Evolutionary conservation across 2,888 invertebrate genomes (phyloP).

Genomic region (Acanthosepion lycidas): DNA sequence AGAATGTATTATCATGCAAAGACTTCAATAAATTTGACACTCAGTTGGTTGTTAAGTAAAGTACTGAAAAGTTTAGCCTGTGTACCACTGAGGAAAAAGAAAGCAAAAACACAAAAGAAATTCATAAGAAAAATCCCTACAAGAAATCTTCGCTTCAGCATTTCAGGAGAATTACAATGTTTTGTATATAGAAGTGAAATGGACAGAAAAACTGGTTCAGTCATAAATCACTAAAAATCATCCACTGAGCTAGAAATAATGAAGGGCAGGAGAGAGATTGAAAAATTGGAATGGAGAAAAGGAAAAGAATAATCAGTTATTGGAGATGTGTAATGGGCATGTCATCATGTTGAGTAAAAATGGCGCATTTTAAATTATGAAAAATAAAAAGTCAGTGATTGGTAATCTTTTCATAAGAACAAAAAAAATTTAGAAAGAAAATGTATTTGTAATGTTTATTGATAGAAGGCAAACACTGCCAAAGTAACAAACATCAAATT

Average conservation of each 20-base stretch:
- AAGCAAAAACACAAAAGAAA: not conserved
- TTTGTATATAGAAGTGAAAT: not conserved
- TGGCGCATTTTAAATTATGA: not conserved
- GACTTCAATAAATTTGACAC: not conserved
- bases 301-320: not conserved
- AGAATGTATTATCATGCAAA: constrained; percentile 11
- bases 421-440: not conserved
- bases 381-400: not conserved
- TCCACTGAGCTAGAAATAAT: not conserved
- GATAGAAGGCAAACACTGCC: not conserved
- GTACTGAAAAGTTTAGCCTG: not conserved
- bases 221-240: constrained; percentile 11
- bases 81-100: not conserved
- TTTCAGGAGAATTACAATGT: not conserved
- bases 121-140: not conserved
- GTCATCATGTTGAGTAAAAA: not conserved
- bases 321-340: not conserved
- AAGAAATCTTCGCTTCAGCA: not conserved
- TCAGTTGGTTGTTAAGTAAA: constrained; percentile 2
- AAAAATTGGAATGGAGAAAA: not conserved
- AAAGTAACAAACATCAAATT: not conserved
- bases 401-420: not conserved
- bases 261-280: not conserved
- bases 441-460: not conserved
- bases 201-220: not conserved